Evolutionary conservation across 2,113 vertebrate genomes (phyloP).

Genomic region (Proterorhinus semilunaris): DNA sequence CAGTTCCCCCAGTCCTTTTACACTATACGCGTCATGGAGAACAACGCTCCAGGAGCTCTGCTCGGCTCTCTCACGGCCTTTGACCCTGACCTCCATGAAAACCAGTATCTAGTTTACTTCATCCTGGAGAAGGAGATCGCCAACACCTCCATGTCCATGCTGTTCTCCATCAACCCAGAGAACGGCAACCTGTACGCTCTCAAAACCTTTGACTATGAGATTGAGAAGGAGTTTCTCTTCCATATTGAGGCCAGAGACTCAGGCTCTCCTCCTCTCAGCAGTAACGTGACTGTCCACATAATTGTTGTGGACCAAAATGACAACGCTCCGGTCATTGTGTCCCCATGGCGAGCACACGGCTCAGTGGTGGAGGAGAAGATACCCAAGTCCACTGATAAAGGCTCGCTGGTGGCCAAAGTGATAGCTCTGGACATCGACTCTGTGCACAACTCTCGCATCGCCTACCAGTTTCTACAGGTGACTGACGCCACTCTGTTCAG

Average conservation of each 20-base stretch:
- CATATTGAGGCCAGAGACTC: conserved; percentile 62
- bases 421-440: conserved; percentile 73
- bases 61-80: conserved; percentile 44
- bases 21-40: conserved; percentile 42
- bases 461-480: conserved; percentile 76
- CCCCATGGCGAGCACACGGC: conserved; percentile 73
- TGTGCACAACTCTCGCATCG: conserved; percentile 74
- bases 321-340: conserved; percentile 75
- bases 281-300: conserved; percentile 75
- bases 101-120: conserved; percentile 57
- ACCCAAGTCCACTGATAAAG: conserved; percentile 54
- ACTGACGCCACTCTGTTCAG: conserved; percentile 75
- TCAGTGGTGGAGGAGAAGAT: conserved; percentile 68
- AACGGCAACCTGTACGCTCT: conserved; percentile 60
- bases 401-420: conserved; percentile 51
- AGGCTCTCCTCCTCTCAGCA: conserved; percentile 60
- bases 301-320: conserved; percentile 81
- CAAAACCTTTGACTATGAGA: conserved; percentile 63
- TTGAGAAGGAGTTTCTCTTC: conserved; percentile 56
- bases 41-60: conserved; percentile 42
- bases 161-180: conserved; percentile 60
- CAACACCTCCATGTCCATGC: conserved; percentile 55
- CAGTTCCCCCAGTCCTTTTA: conserved; percentile 41
- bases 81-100: conserved; percentile 54
- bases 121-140: conserved; percentile 51